phyloP scores from a whole-genome alignment of 1,140 invertebrate genomes.

The Rhopalosiphum padi region DNA sequence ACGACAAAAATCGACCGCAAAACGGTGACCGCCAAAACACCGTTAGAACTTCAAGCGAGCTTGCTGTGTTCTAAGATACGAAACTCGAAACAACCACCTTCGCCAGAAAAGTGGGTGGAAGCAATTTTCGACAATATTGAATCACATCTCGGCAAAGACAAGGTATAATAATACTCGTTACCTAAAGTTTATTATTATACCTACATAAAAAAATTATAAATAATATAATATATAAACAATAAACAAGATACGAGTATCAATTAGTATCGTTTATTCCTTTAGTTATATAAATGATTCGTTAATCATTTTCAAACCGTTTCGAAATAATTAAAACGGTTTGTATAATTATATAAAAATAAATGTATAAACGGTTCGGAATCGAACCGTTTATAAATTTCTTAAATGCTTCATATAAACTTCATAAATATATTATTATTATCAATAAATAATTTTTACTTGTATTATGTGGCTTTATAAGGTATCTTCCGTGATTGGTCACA shows the following conservation, averaged over 20 bases:
- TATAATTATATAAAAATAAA: background rate
- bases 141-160: slow-evolving; percentile 16
- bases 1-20: background rate
- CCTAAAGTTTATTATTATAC: background rate
- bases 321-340: background rate
- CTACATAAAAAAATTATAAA: background rate
- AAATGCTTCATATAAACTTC: background rate
- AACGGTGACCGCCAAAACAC: background rate
- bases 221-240: background rate
- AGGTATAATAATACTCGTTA: background rate
- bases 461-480: slow-evolving; percentile 19
- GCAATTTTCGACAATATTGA: slow-evolving; percentile 26
- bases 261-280: background rate
- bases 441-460: background rate
- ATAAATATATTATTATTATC: slow-evolving; percentile 12
- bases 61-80: background rate
- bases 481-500: background rate
- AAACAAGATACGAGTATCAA: background rate
- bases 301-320: background rate
- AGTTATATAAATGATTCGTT: no score
- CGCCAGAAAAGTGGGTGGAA: slow-evolving; percentile 13
- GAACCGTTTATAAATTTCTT: background rate
- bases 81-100: background rate
- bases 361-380: background rate
- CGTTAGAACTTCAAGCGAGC: slow-evolving; percentile 27